phyloP scores from a whole-genome alignment of 2,888 invertebrate genomes.

The Automeris io region DNA sequence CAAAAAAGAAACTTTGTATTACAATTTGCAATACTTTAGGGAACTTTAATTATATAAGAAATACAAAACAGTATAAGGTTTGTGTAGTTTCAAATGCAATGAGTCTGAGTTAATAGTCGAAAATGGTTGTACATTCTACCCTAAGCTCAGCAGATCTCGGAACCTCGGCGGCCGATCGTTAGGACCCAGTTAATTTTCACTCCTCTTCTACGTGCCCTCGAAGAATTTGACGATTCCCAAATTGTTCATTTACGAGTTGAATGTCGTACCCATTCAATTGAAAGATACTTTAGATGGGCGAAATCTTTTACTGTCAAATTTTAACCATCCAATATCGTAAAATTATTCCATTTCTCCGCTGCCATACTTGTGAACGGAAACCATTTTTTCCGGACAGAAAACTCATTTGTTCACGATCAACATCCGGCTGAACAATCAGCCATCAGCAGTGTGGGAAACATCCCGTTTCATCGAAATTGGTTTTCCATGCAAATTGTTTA shows the following conservation, averaged over 20 bases:
- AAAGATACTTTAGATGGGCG: constrained; percentile 18
- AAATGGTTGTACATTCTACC: constrained; percentile 27
- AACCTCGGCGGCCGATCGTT: constrained; percentile 20
- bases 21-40: too few relatives aligned
- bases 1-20: too few relatives aligned
- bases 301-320: not conserved
- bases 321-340: not conserved
- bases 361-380: not conserved
- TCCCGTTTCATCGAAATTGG: constrained; percentile 16
- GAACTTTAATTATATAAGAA: too few relatives aligned
- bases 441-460: constrained; percentile 8
- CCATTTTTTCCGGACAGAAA: not conserved
- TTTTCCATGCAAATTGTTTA: constrained; percentile 31
- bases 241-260: constrained; percentile 31
- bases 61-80: not conserved
- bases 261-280: constrained; percentile 26
- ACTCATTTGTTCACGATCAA: not conserved
- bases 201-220: constrained; percentile 19
- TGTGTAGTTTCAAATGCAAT: constrained; percentile 14
- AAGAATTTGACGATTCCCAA: constrained; percentile 25
- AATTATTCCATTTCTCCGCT: not conserved
- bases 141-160: constrained; percentile 21
- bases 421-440: constrained; percentile 1
- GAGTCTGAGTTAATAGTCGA: constrained; percentile 26
- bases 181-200: constrained; percentile 29